Evolutionary conservation across 2,797 vertebrate species (phyloP).

Genomic region (Coreius guichenoti): DNA sequence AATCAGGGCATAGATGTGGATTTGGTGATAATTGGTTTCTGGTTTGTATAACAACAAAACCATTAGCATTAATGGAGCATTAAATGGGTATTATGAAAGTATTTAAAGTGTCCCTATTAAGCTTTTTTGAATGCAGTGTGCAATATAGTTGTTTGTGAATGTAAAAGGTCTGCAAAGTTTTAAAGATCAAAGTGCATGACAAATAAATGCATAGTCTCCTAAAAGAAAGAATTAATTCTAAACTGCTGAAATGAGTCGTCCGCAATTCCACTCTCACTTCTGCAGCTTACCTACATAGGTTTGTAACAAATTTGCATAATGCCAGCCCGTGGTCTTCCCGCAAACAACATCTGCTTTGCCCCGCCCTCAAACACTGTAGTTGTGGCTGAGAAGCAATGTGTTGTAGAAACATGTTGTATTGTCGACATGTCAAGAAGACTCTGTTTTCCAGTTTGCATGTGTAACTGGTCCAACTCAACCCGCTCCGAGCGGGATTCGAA

Average conservation of each 20-base stretch:
- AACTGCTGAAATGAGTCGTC: not conserved
- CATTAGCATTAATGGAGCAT: not conserved
- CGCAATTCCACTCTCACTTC: not conserved
- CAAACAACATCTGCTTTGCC: not conserved
- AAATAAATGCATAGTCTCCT: not conserved
- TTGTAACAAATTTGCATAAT: not conserved
- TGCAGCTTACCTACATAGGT: not conserved
- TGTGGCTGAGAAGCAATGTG: not conserved
- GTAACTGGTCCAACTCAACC: too few relatives aligned
- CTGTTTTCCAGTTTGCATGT: not conserved
- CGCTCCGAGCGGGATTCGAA: too few relatives aligned
- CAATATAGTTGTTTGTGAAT: not conserved
- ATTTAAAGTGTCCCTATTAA: not conserved
- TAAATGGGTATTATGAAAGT: conserved; percentile 14
- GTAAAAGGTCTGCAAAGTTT: not conserved
- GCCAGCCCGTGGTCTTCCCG: not conserved
- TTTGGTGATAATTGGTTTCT: not conserved
- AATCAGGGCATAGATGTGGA: not conserved
- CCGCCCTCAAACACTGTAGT: too few relatives aligned
- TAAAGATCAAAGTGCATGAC: not conserved
- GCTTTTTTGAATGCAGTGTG: not conserved
- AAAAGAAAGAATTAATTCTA: not conserved
- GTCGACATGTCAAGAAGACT: too few relatives aligned
- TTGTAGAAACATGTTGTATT: not conserved
- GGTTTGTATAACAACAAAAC: not conserved